A percentile compares a stretch with the other conserved stretches of the same genome.
Evolutionary conservation across 2,113 vertebrate species (phyloP).

Genomic region (Dolichotis patagonum): DNA sequence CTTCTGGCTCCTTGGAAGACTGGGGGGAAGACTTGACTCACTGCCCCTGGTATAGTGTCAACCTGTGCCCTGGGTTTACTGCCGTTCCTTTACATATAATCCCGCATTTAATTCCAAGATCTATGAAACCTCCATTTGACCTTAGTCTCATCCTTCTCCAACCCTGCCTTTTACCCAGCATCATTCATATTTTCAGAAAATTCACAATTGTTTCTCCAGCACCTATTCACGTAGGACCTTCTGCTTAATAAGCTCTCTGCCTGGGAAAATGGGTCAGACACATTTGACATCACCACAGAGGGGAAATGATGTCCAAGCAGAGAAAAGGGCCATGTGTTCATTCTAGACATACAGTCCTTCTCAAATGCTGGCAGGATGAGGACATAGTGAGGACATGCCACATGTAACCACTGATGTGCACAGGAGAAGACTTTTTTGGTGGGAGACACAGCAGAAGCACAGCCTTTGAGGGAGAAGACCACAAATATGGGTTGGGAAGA

Average conservation of each 20-base stretch:
- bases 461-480: neutral
- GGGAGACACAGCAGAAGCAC: neutral
- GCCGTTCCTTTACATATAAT: neutral
- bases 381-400: neutral
- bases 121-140: neutral
- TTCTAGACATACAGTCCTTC: neutral
- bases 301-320: neutral
- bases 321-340: neutral
- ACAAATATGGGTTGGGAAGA: neutral
- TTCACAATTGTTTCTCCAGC: neutral
- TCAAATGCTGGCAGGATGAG: neutral
- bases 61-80: neutral
- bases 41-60: neutral
- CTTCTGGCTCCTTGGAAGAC: neutral
- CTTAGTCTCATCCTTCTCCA: neutral
- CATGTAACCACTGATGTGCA: neutral
- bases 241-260: neutral
- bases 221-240: neutral
- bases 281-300: neutral
- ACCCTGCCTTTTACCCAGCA: neutral
- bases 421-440: neutral
- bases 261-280: neutral
- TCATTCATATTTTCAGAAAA: neutral
- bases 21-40: neutral
- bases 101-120: neutral